Percentiles rank a stretch among this genome's conserved stretches.
Evolutionary conservation across 2,888 invertebrate genomes (phyloP).

Genomic region (Ichneumon xanthorius): DNA sequence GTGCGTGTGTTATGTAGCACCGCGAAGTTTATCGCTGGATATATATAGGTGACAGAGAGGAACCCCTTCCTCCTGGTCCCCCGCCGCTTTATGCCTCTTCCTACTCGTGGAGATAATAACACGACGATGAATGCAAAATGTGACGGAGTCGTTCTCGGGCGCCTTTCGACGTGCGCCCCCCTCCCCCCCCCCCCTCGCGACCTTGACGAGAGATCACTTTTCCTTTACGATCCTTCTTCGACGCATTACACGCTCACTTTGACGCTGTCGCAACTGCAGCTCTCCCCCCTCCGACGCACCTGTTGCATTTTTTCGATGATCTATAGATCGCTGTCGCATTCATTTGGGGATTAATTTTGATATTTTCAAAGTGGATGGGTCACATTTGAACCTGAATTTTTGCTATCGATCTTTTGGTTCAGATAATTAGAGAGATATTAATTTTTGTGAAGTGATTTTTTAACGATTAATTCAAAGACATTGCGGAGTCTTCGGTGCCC

Average conservation of each 20-base stretch:
- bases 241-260: conserved; percentile 8
- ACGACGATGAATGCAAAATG: conserved; percentile 76
- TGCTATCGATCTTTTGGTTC: no score
- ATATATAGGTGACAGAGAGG: conserved; percentile 54
- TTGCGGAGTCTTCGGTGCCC: no score
- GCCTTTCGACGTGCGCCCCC: conserved; percentile 73
- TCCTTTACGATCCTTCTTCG: conserved; percentile 73
- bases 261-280: conserved; percentile 8
- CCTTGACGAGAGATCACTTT: conserved; percentile 81
- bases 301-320: conserved; percentile 3
- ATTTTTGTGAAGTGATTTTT: no score
- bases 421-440: no score
- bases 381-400: no score
- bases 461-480: no score
- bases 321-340: conserved; percentile 9
- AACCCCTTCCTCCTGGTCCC: conserved; percentile 17
- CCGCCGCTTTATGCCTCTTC: conserved; percentile 26
- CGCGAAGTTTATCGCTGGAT: conserved; percentile 53
- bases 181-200: conserved; percentile 58
- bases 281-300: neutral
- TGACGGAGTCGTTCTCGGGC: conserved; percentile 71
- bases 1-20: conserved; percentile 47
- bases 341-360: neutral
- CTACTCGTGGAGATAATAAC: conserved; percentile 58
- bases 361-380: neutral